Conservation (phyloP, 2,113 vertebrate genomes). For the Equus quagga region DNA sequence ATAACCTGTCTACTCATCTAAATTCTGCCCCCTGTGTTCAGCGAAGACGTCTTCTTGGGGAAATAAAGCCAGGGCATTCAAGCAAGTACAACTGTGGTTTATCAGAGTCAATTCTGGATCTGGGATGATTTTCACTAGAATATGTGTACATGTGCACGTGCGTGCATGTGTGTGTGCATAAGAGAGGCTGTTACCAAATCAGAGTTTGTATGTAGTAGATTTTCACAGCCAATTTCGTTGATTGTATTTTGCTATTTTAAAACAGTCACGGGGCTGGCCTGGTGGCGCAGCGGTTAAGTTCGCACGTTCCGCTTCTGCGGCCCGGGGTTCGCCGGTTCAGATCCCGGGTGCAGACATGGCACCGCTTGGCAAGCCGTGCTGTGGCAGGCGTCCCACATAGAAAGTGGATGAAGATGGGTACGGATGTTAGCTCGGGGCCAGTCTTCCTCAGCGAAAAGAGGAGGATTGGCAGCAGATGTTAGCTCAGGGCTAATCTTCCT, state of each 20-base stretch:
- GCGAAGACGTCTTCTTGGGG: not conserved
- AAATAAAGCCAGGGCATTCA: conserved; percentile 32
- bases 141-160: not conserved
- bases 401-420: too few relatives aligned
- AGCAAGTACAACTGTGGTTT: not conserved
- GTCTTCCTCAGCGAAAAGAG: too few relatives aligned
- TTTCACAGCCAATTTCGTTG: conserved; percentile 23
- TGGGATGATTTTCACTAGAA: conserved; percentile 19
- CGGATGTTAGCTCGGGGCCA: too few relatives aligned
- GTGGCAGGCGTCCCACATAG: too few relatives aligned
- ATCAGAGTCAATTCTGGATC: not conserved
- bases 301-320: too few relatives aligned
- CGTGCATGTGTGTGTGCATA: not conserved
- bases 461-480: too few relatives aligned
- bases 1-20: not conserved
- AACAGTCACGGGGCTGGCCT: not conserved
- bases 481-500: too few relatives aligned
- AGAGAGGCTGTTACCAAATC: not conserved
- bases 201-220: conserved; percentile 26
- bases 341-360: too few relatives aligned
- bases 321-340: too few relatives aligned
- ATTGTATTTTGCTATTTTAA: conserved; percentile 38
- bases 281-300: too few relatives aligned
- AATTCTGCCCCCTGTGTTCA: not conserved
- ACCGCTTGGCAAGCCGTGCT: too few relatives aligned